Evolutionary conservation across 2,113 vertebrate genomes (phyloP).

Genomic region (Procavia capensis): DNA sequence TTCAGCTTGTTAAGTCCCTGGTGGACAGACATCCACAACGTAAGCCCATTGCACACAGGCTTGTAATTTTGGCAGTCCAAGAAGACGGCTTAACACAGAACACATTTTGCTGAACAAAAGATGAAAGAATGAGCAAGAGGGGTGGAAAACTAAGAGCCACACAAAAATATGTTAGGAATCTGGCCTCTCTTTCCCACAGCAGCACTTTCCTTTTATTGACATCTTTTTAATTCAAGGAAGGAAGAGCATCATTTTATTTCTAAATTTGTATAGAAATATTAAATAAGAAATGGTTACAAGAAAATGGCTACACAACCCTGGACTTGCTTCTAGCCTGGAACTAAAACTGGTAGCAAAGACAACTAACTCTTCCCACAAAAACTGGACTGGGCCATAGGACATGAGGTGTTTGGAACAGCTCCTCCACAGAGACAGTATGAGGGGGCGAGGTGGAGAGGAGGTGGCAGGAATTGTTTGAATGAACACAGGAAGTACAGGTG

Average conservation of each 20-base stretch:
- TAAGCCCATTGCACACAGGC: constrained; percentile 45
- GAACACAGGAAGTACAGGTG: no score
- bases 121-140: not conserved
- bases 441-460: no score
- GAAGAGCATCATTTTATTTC: not conserved
- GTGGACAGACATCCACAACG: not conserved
- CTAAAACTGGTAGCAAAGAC: no score
- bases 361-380: no score
- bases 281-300: not conserved
- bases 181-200: not conserved
- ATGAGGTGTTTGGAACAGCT: no score
- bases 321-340: no score
- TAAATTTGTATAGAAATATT: constrained; percentile 5
- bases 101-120: constrained; percentile 43
- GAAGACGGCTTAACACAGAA: constrained; percentile 44
- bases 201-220: not conserved
- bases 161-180: not conserved
- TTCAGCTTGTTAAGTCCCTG: constrained; percentile 61
- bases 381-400: no score
- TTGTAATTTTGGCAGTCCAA: constrained; percentile 59
- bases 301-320: not conserved
- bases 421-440: no score
- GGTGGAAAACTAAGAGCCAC: not conserved
- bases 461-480: no score
- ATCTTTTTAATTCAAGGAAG: constrained; percentile 25